Base-by-base conservation (phyloP, 2,888 invertebrate species). In the Holacanthella duospinosa region DNA sequence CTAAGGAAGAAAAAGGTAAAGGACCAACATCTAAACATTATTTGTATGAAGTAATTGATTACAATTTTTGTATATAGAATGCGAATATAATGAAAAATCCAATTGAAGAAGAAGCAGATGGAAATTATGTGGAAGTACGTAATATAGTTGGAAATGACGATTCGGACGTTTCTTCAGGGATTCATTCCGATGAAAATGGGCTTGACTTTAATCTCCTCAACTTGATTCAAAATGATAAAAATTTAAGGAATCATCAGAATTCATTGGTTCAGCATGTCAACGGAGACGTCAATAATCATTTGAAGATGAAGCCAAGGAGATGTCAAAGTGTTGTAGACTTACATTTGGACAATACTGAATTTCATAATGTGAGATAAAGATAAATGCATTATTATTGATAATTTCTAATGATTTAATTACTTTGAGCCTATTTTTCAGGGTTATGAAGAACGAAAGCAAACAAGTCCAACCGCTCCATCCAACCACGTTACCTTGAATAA, bases 401-500 rank as follows among this genome's bases (percentile, higher is more conserved):
- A n/a, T n/a, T n/a, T n/a, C n/a, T n/a, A n/a, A n/a, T n/a, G n/a
- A n/a, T n/a, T n/a, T n/a, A n/a, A n/a, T n/a, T n/a, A n/a, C n/a
- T n/a, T n/a, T n/a, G n/a, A n/a, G n/a, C n/a, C n/a, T n/a, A n/a
- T n/a, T n/a, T n/a, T n/a, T n/a, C n/a, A n/a, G n/a, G n/a, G n/a
- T n/a, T n/a, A n/a, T n/a, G n/a, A n/a, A n/a, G n/a, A n/a, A n/a
- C n/a, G n/a, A n/a, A n/a, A n/a, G n/a, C n/a, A n/a, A n/a, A n/a
- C n/a, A n/a, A n/a, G n/a, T n/a, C n/a, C n/a, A n/a, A n/a, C n/a
- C n/a, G n/a, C n/a, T n/a, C n/a, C n/a, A n/a, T n/a, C n/a, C n/a
- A n/a, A n/a, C n/a, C n/a, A 55, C 25, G 28, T 25, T 9, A 43
- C 24, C 36, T 26, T 59, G 55, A 56, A 60, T 25, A 63, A 29